Conservation (phyloP, 2,888 invertebrate species). For the Pachydiplax longipennis region DNA sequence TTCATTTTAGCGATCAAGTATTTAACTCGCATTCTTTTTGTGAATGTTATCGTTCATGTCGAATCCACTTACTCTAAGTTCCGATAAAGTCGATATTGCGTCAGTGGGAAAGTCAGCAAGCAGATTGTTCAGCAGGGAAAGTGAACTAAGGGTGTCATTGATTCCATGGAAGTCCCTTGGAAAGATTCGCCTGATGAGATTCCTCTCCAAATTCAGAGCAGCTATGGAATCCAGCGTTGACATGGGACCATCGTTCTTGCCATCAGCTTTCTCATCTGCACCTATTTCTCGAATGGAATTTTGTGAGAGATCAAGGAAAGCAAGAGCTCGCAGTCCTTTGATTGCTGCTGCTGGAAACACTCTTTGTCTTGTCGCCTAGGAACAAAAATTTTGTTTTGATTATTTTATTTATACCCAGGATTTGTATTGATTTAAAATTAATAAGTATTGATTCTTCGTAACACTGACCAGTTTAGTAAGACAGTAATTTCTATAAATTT, state of each 20-base stretch:
- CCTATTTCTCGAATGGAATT: slow-evolving; percentile 80
- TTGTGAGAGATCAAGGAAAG: slow-evolving; percentile 88
- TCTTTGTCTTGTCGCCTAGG: slow-evolving; percentile 73
- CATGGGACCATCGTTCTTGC: slow-evolving; percentile 4
- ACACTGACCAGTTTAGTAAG: too few species aligned
- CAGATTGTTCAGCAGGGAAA: slow-evolving; percentile 88
- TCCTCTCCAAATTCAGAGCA: slow-evolving; percentile 86
- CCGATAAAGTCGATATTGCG: slow-evolving; percentile 78
- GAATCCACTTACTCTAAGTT: slow-evolving; percentile 69
- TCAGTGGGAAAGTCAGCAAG: slow-evolving; percentile 85
- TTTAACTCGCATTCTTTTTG: too few species aligned
- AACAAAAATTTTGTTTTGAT: not conserved
- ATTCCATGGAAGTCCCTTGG: slow-evolving; percentile 81
- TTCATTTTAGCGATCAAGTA: too few species aligned
- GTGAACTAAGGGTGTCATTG: slow-evolving; percentile 81
- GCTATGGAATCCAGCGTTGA: slow-evolving; percentile 75
- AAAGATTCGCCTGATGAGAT: slow-evolving; percentile 80
- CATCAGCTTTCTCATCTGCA: not conserved
- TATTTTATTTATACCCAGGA: not conserved
- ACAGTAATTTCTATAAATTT: too few species aligned
- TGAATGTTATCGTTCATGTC: too few species aligned
- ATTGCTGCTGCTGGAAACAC: slow-evolving; percentile 77
- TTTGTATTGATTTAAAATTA: too few species aligned
- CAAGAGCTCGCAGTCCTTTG: slow-evolving; percentile 77
- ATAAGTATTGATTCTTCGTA: too few species aligned